phyloP scores from a whole-genome alignment of 2,797 vertebrate genomes.

The Gymnoscopelus microlampas region DNA sequence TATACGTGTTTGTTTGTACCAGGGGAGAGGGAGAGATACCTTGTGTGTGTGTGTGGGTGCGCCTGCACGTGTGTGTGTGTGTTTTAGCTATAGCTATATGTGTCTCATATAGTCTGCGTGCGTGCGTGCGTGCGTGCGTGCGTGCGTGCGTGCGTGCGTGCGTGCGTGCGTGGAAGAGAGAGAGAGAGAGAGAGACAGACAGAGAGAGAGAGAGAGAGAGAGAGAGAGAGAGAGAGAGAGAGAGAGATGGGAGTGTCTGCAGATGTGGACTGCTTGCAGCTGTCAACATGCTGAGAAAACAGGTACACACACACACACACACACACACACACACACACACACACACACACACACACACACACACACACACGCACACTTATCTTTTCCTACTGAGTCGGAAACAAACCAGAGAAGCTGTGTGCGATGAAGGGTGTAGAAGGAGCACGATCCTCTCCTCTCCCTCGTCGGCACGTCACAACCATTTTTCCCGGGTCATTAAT shows the following conservation, averaged over 20 bases:
- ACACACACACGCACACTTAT: neutral
- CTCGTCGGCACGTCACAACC: constrained; percentile 73
- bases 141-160: neutral
- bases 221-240: no score
- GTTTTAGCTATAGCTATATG: neutral
- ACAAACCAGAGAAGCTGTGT: neutral
- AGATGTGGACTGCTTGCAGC: no score
- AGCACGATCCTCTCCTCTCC: constrained; percentile 53
- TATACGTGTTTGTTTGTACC: no score
- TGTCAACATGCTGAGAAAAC: no score
- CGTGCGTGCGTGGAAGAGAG: no score
- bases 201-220: no score
- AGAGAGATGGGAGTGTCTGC: no score
- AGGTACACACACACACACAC: neutral
- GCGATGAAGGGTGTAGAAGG: constrained; percentile 65
- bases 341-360: constrained; percentile 21
- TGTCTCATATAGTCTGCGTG: neutral
- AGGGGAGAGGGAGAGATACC: no score
- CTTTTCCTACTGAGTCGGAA: no score
- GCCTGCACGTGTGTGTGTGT: neutral
- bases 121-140: neutral
- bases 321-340: constrained; percentile 25
- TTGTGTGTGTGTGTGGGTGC: neutral
- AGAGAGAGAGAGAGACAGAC: no score
- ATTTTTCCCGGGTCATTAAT: constrained; percentile 79